Conservation (phyloP, 2,797 vertebrate genomes). For the Amblyopsis hoosieri region DNA sequence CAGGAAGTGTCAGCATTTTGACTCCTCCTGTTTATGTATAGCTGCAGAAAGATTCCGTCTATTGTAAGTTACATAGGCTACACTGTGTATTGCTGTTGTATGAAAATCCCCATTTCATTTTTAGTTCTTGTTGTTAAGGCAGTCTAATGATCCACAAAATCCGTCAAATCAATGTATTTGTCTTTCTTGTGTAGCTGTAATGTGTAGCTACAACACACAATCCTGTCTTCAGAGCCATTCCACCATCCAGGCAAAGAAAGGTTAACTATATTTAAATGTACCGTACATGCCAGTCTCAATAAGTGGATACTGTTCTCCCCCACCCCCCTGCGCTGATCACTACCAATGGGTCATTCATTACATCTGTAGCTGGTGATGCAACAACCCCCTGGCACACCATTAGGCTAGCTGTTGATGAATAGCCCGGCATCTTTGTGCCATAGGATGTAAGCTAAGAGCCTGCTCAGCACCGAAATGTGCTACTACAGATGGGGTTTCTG, state of each 20-base stretch:
- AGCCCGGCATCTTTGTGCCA: slow-evolving; percentile 17
- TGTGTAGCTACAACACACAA: not conserved
- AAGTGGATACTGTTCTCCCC: slow-evolving; percentile 35
- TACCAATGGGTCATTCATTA: slow-evolving; percentile 43
- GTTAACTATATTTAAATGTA: slow-evolving; percentile 26
- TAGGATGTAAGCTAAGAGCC: slow-evolving; percentile 16
- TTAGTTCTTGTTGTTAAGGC: too few species aligned
- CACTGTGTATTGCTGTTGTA: too few species aligned
- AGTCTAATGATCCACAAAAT: too few species aligned
- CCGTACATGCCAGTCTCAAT: slow-evolving; percentile 53
- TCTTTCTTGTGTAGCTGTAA: too few species aligned
- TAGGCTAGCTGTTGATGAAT: slow-evolving; percentile 57
- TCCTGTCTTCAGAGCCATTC: too few species aligned
- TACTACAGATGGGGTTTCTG: slow-evolving; percentile 2
- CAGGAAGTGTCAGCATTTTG: too few species aligned
- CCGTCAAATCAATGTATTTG: too few species aligned
- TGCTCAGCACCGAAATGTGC: slow-evolving; percentile 26
- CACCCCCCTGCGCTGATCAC: slow-evolving; percentile 22
- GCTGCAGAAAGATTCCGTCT: too few species aligned
- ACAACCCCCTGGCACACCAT: slow-evolving; percentile 49
- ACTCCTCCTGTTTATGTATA: too few species aligned
- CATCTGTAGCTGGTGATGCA: slow-evolving; percentile 47
- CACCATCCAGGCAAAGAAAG: slow-evolving; percentile 7
- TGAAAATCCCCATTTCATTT: too few species aligned
- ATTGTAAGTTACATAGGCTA: too few species aligned